Evolutionary conservation across 2,888 invertebrate genomes (phyloP), one percentile per base, ranked within the genome.

Genomic region (Falcaria lacertinaria): DNA sequence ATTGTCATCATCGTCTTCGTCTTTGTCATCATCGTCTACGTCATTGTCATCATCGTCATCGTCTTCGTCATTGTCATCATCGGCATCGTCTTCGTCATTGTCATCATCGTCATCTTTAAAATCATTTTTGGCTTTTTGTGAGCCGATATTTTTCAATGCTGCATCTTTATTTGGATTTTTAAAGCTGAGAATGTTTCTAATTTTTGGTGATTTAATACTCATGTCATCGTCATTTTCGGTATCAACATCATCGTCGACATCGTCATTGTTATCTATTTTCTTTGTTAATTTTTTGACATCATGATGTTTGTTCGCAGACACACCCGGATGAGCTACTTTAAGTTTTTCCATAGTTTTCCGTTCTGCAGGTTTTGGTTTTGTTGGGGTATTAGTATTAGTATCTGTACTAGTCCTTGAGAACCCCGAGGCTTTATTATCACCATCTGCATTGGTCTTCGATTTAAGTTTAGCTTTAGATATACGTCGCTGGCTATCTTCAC

Each of bases 381-480:
- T 69, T 34, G 60, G 59, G 44, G 61, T 22, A 41, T 47, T 61
- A 57, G 61, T 60, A 63, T 67, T 54, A 42, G 55, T 52, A 51
- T 64, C 62, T 57, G 54, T 44, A 52, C 70, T 54, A 46, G 64
- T 58, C 57, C 54, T 64, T 50, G 66, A 50, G 52, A 68, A 71
- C 77, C 84, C 82, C 73, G 76, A 71, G 67, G 69, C 57, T 70
- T 70, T 74, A 65, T 66, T 80, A 76, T 80, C 75, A 82, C 74
- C 77, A 87, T 89, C 88, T 89, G 88, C 89, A 88, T 76, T 82
- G 86, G 87, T 74, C 84, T 81, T 88, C 74, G 74, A 65, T 80
- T 84, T 86, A 80, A 71, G 68, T 74, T 80, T 80, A 85, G 75
- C 74, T 82, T 81, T 88, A 78, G 74, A 65, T 74, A 71, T 85